Percentiles rank a stretch among this genome's conserved stretches.
Conservation (phyloP, 2,888 invertebrate genomes). For the Sympetrum striolatum region DNA sequence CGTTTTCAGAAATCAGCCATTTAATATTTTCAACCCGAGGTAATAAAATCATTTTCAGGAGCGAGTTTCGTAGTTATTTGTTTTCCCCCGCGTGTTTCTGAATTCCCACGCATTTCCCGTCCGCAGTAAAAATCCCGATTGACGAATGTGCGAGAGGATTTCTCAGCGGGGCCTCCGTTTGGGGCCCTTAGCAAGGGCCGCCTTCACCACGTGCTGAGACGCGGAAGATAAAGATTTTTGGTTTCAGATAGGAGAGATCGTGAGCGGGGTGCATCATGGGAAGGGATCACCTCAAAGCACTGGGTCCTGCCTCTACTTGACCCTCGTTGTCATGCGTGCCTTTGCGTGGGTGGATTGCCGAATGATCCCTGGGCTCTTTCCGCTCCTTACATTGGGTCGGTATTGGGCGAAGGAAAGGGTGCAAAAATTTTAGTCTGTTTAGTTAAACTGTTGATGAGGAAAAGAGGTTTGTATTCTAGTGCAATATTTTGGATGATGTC, state of each 20-base stretch:
- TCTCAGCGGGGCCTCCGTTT: not conserved
- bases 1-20: not conserved
- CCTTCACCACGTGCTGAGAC: slow-evolving; percentile 33
- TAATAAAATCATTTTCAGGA: not conserved
- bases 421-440: no score
- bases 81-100: not conserved
- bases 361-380: no score
- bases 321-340: no score
- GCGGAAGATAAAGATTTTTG: slow-evolving; percentile 18
- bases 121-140: slow-evolving; percentile 22
- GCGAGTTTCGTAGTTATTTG: not conserved
- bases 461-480: no score
- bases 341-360: no score
- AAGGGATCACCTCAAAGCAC: no score
- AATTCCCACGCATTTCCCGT: slow-evolving; percentile 8
- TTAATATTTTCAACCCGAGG: not conserved
- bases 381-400: no score
- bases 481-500: no score
- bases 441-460: no score
- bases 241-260: not conserved
- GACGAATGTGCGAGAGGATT: slow-evolving; percentile 26
- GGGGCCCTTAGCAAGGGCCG: not conserved
- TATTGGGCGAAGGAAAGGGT: no score
- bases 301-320: no score
- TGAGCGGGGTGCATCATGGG: not conserved